Evolutionary conservation across 35 echinoderm and acorn worm genomes (phyloP).

Genomic region (Apostichopus californicus): DNA sequence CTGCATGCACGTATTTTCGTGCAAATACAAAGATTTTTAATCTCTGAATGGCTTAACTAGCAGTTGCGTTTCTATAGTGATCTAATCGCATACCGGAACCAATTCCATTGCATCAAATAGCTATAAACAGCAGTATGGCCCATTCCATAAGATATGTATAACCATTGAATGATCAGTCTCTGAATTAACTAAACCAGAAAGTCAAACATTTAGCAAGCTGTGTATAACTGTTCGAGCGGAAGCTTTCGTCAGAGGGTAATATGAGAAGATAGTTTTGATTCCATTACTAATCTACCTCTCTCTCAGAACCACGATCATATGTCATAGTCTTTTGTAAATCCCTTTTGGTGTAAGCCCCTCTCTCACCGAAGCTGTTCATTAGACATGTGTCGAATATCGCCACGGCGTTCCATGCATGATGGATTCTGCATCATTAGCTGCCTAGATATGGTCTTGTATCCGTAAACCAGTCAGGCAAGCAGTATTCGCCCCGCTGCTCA

Average conservation of each 20-base stretch:
- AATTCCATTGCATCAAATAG: no score
- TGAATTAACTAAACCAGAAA: no score
- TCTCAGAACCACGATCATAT: neutral
- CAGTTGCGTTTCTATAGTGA: no score
- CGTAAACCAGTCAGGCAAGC: neutral
- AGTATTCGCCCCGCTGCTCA: neutral
- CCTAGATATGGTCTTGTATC: neutral
- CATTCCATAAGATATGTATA: no score
- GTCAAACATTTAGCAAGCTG: no score
- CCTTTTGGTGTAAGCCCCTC: neutral
- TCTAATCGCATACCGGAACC: no score
- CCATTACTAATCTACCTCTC: neutral
- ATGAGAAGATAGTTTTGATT: neutral
- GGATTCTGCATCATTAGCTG: neutral
- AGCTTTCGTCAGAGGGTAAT: neutral
- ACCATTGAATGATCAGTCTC: no score
- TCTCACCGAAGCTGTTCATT: neutral
- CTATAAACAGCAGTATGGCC: no score
- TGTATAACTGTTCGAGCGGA: no score
- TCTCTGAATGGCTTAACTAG: no score
- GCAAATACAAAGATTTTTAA: no score
- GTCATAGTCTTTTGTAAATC: neutral
- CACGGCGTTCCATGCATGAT: neutral
- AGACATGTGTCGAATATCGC: neutral
- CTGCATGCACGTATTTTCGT: no score